phyloP scores from a whole-genome alignment of 1,140 invertebrate species.

The Paraescarpia echinospica region DNA sequence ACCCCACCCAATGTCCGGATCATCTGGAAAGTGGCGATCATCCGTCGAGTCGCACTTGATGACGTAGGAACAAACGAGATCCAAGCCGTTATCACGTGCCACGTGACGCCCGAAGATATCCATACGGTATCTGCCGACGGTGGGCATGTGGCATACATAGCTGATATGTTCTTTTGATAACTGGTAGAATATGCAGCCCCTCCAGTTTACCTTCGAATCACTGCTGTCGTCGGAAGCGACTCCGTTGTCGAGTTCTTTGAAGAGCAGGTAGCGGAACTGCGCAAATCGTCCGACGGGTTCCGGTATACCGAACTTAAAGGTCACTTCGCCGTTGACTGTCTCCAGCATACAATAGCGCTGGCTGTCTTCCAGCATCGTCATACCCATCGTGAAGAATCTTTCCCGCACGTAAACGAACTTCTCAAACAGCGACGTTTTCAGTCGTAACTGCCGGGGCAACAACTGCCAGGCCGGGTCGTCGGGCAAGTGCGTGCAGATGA shows the following conservation, averaged over 20 bases:
- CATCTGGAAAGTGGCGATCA: slow-evolving; percentile 48
- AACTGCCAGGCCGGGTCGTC: slow-evolving; percentile 49
- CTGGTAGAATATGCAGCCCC: slow-evolving; percentile 1
- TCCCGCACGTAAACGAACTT: slow-evolving; percentile 46
- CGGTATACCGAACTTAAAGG: not conserved
- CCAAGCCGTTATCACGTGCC: not conserved
- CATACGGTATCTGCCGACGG: not conserved
- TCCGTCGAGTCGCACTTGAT: slow-evolving; percentile 44
- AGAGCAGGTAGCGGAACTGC: not conserved
- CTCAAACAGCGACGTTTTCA: slow-evolving; percentile 35
- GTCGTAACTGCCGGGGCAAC: slow-evolving; percentile 36
- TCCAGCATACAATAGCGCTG: slow-evolving; percentile 39
- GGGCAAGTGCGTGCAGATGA: slow-evolving; percentile 50
- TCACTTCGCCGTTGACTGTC: slow-evolving; percentile 40
- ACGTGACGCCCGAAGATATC: slow-evolving; percentile 15
- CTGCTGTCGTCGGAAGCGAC: not conserved
- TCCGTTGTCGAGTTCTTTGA: not conserved
- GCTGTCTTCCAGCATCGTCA: slow-evolving; percentile 34
- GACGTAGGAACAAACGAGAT: slow-evolving; percentile 45
- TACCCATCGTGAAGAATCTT: slow-evolving; percentile 48
- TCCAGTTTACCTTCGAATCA: not conserved
- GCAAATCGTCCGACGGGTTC: not conserved
- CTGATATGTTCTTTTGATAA: not conserved
- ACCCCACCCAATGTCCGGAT: slow-evolving; percentile 52
- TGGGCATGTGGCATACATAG: not conserved